Conservation (phyloP, 2,797 vertebrate species). For the Gobionotothen gibberifrons region DNA sequence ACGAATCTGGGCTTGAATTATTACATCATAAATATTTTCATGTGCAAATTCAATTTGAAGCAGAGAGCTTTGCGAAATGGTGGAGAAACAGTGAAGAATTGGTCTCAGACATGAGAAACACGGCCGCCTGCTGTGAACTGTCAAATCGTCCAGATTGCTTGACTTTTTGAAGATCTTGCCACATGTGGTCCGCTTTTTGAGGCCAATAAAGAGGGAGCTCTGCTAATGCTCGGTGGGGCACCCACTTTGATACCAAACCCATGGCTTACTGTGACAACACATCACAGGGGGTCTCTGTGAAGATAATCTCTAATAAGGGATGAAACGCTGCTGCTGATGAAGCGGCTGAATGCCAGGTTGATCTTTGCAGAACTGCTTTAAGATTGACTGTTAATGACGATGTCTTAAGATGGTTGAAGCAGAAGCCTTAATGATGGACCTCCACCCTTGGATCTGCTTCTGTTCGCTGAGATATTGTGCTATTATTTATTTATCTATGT, state of each 20-base stretch:
- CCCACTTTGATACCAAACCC: slow-evolving; percentile 80
- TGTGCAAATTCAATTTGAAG: slow-evolving; percentile 74
- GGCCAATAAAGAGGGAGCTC: slow-evolving; percentile 72
- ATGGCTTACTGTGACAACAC: slow-evolving; percentile 81
- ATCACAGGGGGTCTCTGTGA: slow-evolving; percentile 79
- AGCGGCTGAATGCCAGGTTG: slow-evolving; percentile 62
- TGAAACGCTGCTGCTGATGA: slow-evolving; percentile 71
- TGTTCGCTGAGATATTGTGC: slow-evolving; percentile 6
- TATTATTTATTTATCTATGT: neutral
- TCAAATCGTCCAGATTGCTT: slow-evolving; percentile 79
- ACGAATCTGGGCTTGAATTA: slow-evolving; percentile 51
- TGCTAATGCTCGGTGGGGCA: slow-evolving; percentile 76
- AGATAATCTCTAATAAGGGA: slow-evolving; percentile 84
- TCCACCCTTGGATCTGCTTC: slow-evolving; percentile 11
- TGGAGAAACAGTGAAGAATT: slow-evolving; percentile 60
- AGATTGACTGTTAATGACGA: slow-evolving; percentile 55
- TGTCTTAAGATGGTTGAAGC: slow-evolving; percentile 45
- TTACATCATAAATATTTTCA: slow-evolving; percentile 81
- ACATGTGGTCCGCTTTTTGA: slow-evolving; percentile 68
- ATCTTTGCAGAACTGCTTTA: slow-evolving; percentile 66
- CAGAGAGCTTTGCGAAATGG: slow-evolving; percentile 65
- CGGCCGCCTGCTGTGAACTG: slow-evolving; percentile 73
- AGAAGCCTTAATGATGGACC: slow-evolving; percentile 42
- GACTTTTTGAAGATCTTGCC: slow-evolving; percentile 80
- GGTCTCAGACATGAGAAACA: slow-evolving; percentile 68